Percentiles rank a stretch among this genome's conserved stretches.
Evolutionary conservation across 2,797 vertebrate species (phyloP).

Genomic region (Eulemur mongoz): DNA sequence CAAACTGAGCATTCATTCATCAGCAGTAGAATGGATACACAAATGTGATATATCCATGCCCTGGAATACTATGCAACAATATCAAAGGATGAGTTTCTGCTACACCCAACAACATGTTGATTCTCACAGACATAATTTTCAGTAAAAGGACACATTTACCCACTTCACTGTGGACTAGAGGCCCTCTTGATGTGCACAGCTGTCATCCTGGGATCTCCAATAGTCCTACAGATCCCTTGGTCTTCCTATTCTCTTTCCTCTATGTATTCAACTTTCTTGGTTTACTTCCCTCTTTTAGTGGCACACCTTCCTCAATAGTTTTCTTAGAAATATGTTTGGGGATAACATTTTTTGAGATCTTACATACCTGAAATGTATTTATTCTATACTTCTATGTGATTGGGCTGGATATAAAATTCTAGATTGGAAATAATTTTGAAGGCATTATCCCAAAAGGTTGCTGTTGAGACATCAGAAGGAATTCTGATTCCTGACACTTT

Average conservation of each 20-base stretch:
- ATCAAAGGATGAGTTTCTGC: not conserved
- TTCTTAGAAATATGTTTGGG: not conserved
- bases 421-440: slow-evolving; percentile 51
- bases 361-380: slow-evolving; percentile 18
- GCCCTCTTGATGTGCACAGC: not conserved
- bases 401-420: slow-evolving; percentile 33
- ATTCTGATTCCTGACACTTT: not conserved
- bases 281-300: not conserved
- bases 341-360: not conserved
- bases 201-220: not conserved
- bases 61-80: not conserved
- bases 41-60: not conserved
- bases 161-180: slow-evolving; percentile 57
- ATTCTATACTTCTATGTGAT: not conserved
- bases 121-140: not conserved
- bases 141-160: slow-evolving; percentile 25
- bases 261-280: not conserved
- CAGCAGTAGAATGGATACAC: not conserved
- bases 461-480: slow-evolving; percentile 31
- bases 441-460: not conserved
- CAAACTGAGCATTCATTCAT: not conserved
- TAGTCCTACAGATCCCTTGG: not conserved
- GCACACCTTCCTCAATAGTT: not conserved
- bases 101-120: not conserved
- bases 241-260: not conserved